Conservation (phyloP, 2,888 invertebrate species). For the Campoletis raptor region DNA sequence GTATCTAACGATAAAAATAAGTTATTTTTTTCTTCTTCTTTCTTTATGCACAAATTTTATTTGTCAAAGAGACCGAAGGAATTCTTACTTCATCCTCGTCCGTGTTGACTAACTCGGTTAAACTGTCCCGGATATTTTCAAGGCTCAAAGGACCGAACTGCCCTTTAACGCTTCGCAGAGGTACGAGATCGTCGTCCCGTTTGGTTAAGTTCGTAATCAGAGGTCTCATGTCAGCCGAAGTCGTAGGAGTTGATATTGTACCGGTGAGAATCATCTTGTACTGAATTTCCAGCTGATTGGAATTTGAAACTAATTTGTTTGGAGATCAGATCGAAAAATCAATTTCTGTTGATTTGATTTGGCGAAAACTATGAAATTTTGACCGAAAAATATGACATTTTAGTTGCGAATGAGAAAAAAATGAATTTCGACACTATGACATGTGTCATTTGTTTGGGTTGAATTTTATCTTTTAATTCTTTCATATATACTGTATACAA, state of each 20-base stretch:
- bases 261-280: conserved; percentile 58
- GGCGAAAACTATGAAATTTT: background rate
- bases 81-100: conserved; percentile 35
- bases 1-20: background rate
- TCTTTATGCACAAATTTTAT: background rate
- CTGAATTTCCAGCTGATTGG: background rate
- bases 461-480: background rate
- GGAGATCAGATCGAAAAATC: background rate
- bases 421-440: background rate
- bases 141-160: conserved; percentile 67
- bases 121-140: conserved; percentile 48
- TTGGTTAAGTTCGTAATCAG: conserved; percentile 62
- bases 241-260: conserved; percentile 70
- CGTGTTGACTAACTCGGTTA: conserved; percentile 25
- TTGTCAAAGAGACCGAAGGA: background rate
- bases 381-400: conserved; percentile 52
- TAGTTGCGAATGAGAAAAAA: background rate
- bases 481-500: background rate
- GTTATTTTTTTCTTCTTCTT: background rate
- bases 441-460: conserved; percentile 36
- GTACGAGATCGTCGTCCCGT: conserved; percentile 59
- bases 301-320: background rate
- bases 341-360: background rate
- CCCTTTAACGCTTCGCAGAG: conserved; percentile 70
- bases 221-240: conserved; percentile 70